Evolutionary conservation across 2,888 invertebrate genomes (phyloP).

Genomic region (Machimus rusticus): DNA sequence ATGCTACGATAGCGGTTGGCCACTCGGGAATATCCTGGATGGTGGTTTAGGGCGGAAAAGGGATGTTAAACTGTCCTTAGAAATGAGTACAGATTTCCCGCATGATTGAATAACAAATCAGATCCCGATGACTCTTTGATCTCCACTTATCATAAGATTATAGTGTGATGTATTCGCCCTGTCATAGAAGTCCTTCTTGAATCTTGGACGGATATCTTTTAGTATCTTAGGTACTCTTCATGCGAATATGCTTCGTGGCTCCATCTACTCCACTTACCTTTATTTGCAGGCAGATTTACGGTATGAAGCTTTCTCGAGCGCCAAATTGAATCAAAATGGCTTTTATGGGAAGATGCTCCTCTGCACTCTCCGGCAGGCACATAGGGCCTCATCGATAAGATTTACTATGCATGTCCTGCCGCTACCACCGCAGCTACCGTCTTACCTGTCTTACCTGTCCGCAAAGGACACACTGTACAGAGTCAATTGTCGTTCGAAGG

Average conservation of each 20-base stretch:
- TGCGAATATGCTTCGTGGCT: not conserved
- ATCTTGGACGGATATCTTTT: not conserved
- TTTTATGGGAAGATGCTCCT: not conserved
- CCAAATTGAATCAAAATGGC: slow-evolving; percentile 14
- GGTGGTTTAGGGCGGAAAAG: not conserved
- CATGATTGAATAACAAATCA: slow-evolving; percentile 41
- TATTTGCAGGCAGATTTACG: not conserved
- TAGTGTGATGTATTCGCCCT: not conserved
- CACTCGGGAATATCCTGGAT: not conserved
- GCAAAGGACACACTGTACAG: not conserved
- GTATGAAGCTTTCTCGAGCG: not conserved
- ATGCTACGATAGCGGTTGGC: not conserved
- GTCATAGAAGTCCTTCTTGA: not conserved
- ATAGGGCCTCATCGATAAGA: not conserved
- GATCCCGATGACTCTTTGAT: slow-evolving; percentile 35
- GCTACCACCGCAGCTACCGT: not conserved
- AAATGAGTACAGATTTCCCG: slow-evolving; percentile 17
- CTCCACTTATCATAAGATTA: slow-evolving; percentile 32
- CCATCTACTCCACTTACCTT: not conserved
- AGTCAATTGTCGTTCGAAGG: not conserved
- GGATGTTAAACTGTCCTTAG: not conserved
- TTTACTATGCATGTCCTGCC: not conserved
- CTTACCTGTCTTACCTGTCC: not conserved
- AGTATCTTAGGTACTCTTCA: not conserved
- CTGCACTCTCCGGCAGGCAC: not conserved